Evolutionary conservation across 2,888 invertebrate genomes (phyloP), one percentile per base, ranked within the genome.

Genomic region (Leptinotarsa rubiginosa): DNA sequence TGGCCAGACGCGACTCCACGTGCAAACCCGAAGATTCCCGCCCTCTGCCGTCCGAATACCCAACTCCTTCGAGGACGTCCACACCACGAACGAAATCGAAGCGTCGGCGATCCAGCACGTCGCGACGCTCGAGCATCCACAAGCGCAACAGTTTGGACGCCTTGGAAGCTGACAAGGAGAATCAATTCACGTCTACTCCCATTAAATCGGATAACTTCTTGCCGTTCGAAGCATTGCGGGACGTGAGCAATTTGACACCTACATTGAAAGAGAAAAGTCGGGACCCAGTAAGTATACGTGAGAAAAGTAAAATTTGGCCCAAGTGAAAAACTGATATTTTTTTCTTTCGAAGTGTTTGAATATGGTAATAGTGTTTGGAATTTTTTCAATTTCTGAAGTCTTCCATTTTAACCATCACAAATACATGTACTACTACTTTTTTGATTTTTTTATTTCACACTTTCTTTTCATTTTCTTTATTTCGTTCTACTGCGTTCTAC

Each of bases 191-290:
- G 82, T 91, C 91, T 78, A 91, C 91, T 3, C 91, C 91, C 31
- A 90, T 90, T 74, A 91, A 91, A 84, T 84, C 85, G 16, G 83
- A 88, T 31, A 83, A 83, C 56, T 73, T 70, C 47, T 18, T 78
- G 18, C 84, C 81, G 54, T 81, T 80, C 47, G 91, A 90, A 78
- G 89, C 89, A 13, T 85, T 92, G 0, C 89, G 91, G 85, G 92
- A 92, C 83, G 90, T 92, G 12, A 92, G 92, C 81, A 92, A 92
- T 81, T 88, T 91, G n/a, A 91, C 91, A 3, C 91, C 91, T 1
- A 91, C 87, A 20, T 7, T 72, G 47, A 86, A 88, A 15, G 74
- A 72, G 3, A 71, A 77, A 52, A 70, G 68, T 4, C 68, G 74
- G 62, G 74, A 74, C 18, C 71, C 62, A 54, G 75, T 75, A 59